A percentile compares a stretch with the other conserved stretches of the same genome.
Evolutionary conservation across 2,888 invertebrate species (phyloP).

Genomic region (Alentia gelatinosa): DNA sequence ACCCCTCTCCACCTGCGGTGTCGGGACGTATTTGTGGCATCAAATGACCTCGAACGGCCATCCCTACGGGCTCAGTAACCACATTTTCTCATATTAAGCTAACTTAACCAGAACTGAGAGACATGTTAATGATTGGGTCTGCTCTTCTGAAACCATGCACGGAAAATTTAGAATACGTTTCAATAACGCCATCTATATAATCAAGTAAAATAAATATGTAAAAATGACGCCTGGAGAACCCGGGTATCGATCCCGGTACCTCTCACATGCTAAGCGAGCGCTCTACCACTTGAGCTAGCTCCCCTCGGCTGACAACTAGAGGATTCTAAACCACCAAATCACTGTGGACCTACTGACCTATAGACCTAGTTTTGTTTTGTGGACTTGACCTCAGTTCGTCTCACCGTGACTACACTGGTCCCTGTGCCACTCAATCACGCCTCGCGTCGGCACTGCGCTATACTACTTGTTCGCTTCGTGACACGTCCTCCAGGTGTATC

Average conservation of each 20-base stretch:
- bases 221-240: conserved; percentile 12
- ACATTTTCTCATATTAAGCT: too few species aligned
- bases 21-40: too few species aligned
- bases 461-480: too few species aligned
- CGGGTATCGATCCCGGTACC: conserved; percentile 48
- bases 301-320: not conserved
- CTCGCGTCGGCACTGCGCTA: not conserved
- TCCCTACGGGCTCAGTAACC: too few species aligned
- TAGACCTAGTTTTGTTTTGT: not conserved
- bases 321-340: not conserved
- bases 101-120: too few species aligned
- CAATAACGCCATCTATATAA: too few species aligned
- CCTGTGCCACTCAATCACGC: not conserved
- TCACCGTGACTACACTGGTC: not conserved
- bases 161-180: too few species aligned
- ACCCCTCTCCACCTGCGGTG: too few species aligned
- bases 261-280: conserved; percentile 50
- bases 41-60: too few species aligned
- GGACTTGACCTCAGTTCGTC: not conserved
- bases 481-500: too few species aligned
- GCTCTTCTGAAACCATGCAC: too few species aligned
- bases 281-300: conserved; percentile 48
- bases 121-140: too few species aligned
- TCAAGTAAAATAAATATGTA: not conserved
- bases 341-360: not conserved